Conservation (phyloP, 2,113 vertebrate species). For the Cardinalis cardinalis region DNA sequence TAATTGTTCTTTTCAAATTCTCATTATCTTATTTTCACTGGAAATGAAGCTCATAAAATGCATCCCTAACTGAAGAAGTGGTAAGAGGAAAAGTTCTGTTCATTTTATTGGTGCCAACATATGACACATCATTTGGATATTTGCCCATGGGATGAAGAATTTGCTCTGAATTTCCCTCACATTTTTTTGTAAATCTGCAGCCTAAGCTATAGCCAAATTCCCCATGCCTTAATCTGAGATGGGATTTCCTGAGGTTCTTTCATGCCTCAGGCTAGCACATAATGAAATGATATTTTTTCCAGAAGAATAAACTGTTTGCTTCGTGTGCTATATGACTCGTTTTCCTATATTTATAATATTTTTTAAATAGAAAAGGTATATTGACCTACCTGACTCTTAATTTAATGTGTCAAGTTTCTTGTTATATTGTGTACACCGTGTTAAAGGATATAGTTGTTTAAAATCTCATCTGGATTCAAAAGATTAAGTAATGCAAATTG, state of each 20-base stretch:
- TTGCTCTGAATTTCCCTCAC: background rate
- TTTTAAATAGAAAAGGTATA: background rate
- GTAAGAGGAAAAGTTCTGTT: background rate
- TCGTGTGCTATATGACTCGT: background rate
- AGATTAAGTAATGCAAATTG: constrained; percentile 70
- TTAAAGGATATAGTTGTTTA: constrained; percentile 72
- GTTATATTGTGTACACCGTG: constrained; percentile 58
- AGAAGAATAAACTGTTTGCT: background rate
- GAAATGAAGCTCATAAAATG: background rate
- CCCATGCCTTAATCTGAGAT: background rate
- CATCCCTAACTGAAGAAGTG: background rate
- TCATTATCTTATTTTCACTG: background rate
- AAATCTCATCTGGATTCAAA: constrained; percentile 64
- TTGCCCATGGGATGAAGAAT: background rate
- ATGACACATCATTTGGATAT: background rate
- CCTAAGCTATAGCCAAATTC: background rate
- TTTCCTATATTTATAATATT: background rate
- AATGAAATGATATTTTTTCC: background rate
- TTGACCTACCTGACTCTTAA: background rate
- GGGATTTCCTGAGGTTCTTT: background rate
- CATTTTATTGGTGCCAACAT: background rate
- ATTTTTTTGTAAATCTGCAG: background rate
- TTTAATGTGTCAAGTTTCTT: background rate
- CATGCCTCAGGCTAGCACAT: background rate
- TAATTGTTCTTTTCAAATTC: background rate